A percentile compares a stretch with the other conserved stretches of the same genome.
Conservation (phyloP, 2,113 vertebrate genomes). For the Dipodomys stephensi region DNA sequence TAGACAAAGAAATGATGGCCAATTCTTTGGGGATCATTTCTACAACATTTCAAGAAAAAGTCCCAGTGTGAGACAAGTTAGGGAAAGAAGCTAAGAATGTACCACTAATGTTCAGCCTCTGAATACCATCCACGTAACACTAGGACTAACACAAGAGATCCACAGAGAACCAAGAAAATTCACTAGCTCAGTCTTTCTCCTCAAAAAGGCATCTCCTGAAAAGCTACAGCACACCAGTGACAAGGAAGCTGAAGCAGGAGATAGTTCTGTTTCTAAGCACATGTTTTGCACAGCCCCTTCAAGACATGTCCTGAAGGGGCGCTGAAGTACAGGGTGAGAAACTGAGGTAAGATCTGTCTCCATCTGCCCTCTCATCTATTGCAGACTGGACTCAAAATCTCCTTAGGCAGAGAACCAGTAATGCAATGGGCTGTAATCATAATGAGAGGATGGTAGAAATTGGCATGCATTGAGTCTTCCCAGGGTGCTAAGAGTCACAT, state of each 20-base stretch:
- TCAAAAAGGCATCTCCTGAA: fast-evolving
- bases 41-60: not conserved
- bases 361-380: not conserved
- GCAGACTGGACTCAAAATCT: not conserved
- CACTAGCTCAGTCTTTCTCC: not conserved
- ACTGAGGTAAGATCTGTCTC: not conserved
- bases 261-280: not conserved
- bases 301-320: not conserved
- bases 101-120: too few species aligned
- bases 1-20: not conserved
- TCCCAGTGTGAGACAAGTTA: not conserved
- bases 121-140: not conserved
- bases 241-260: not conserved
- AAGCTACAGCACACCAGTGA: fast-evolving
- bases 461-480: not conserved
- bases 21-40: not conserved
- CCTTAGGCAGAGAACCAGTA: not conserved
- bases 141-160: not conserved
- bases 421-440: fast-evolving
- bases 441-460: not conserved
- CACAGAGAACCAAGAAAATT: not conserved
- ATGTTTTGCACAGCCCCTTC: not conserved
- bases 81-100: not conserved
- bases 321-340: not conserved
- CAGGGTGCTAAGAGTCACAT: fast-evolving